These are phyloP conservation scores for Scaptomyza cyrtandrae DNA, from an alignment of 2,888 invertebrate genomes.

Conservation along the genomic window DNA sequence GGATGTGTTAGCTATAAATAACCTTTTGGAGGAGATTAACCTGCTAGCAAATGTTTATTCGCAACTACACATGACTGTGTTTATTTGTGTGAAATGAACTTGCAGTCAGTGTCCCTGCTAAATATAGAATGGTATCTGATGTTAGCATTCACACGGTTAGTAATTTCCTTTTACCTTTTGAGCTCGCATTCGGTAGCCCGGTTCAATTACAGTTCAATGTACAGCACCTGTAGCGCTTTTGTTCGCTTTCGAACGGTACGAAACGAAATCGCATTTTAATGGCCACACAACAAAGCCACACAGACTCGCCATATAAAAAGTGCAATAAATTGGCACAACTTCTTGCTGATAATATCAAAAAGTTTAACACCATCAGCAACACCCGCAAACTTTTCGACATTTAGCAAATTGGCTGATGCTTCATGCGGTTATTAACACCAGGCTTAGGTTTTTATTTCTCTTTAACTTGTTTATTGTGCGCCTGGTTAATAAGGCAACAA, in stretches of 20 bases:
- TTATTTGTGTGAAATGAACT: slow-evolving; percentile 56
- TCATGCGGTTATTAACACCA: background rate
- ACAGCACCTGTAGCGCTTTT: slow-evolving; percentile 50
- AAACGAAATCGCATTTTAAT: slow-evolving; percentile 51
- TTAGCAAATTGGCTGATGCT: slow-evolving; percentile 19
- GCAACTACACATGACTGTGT: slow-evolving; percentile 2
- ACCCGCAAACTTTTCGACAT: background rate
- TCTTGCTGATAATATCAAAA: slow-evolving; percentile 14
- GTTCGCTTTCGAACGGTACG: slow-evolving; percentile 11
- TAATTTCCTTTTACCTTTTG: slow-evolving; percentile 59
- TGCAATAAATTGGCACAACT: slow-evolving; percentile 43
- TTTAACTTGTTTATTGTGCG: background rate
- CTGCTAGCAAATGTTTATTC: slow-evolving; percentile 25
- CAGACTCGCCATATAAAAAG: slow-evolving; percentile 8
- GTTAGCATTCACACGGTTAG: slow-evolving; percentile 41
- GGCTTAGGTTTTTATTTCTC: background rate
- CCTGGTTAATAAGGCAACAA: background rate
- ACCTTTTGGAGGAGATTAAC: slow-evolving; percentile 17
- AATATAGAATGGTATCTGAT: slow-evolving; percentile 56
- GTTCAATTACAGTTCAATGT: slow-evolving; percentile 51
- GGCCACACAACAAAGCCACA: slow-evolving; percentile 12
- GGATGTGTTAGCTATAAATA: no score
- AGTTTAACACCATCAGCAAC: slow-evolving; percentile 5
- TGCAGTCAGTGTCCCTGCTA: slow-evolving; percentile 34
- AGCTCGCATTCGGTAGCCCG: slow-evolving; percentile 22